phyloP scores from a whole-genome alignment of 2,888 invertebrate species.

The Tenthredo livida region DNA sequence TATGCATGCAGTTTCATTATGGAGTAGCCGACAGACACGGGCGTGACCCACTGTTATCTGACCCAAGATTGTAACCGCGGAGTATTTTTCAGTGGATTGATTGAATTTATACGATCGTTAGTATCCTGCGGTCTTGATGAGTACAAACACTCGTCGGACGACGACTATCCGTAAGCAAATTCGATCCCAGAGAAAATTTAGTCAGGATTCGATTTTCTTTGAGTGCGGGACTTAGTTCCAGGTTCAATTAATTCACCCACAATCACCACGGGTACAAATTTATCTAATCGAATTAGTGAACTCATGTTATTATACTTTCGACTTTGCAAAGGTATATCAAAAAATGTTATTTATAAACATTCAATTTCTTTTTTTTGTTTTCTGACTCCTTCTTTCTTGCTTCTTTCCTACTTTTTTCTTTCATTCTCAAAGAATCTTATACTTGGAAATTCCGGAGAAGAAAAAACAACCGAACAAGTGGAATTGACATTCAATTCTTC shows the following conservation, averaged over 20 bases:
- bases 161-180: conserved; percentile 43
- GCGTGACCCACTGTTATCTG: neutral
- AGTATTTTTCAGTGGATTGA: conserved; percentile 8
- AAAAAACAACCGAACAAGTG: conserved; percentile 1
- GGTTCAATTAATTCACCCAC: conserved; percentile 26
- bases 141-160: conserved; percentile 45
- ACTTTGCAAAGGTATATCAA: neutral
- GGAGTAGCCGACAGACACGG: neutral
- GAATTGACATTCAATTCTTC: conserved; percentile 37
- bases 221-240: conserved; percentile 43
- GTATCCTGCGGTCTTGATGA: neutral
- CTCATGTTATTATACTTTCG: neutral
- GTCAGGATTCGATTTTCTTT: conserved; percentile 49
- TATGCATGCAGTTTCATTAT: neutral
- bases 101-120: neutral
- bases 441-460: neutral
- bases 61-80: neutral
- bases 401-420: neutral
- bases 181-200: conserved; percentile 36
- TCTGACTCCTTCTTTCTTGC: neutral
- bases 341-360: neutral
- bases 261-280: conserved; percentile 22
- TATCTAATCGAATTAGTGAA: neutral
- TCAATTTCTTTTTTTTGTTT: neutral
- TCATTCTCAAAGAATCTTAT: neutral